Base-by-base conservation (phyloP, 2,797 vertebrate genomes). In the Gymnothorax javanicus region DNA sequence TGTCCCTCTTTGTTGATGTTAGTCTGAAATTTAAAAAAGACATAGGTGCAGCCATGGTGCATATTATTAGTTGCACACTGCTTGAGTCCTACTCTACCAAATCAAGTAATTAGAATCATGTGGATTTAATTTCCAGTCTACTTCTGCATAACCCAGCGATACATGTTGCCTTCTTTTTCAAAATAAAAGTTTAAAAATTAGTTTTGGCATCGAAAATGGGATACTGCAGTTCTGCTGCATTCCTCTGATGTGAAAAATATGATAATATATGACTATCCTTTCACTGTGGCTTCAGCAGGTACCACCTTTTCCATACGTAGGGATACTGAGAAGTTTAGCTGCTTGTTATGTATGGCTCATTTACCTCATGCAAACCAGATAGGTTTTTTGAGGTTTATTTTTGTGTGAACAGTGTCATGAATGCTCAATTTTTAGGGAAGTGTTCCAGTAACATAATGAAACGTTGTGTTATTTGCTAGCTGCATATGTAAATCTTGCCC, bases 1-100 rank as follows among this genome's bases (percentile, higher is more conserved):
- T 20, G 43, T 79, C 50, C 50, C 50, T 56, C 54, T 81, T 81
- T 81, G 77, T 81, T 56, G 52, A 81, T 81, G 77, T 81, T 52
- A 56, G 77, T 20, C 5, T 56, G 20, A 81, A 56, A 81, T 56
- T 73, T 27, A 52, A 77, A 7, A 7, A 23, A 56, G 25, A 81
- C 54, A n/a, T 54, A 56, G 50, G 25, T 81, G 50, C 52, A 23
- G 77, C 52, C 3, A 54, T 56, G 20, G 56, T 52, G 7, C 56
- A n/a, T 43, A 77, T 77, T 43, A 52, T 20, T 50, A 33, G 12
- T 77, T 77, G 20, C 33, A 50, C 50, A 81, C 5, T 81, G 50
- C 54, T 81, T 81, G 77, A 81, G 52, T 81, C 77, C 23, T 52
- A 52, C 50, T 20, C 52, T 81, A 23, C 56, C 5, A 77, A 52